phyloP scores from a whole-genome alignment of 1,140 invertebrate species.

The Trichonephila clavipes region DNA sequence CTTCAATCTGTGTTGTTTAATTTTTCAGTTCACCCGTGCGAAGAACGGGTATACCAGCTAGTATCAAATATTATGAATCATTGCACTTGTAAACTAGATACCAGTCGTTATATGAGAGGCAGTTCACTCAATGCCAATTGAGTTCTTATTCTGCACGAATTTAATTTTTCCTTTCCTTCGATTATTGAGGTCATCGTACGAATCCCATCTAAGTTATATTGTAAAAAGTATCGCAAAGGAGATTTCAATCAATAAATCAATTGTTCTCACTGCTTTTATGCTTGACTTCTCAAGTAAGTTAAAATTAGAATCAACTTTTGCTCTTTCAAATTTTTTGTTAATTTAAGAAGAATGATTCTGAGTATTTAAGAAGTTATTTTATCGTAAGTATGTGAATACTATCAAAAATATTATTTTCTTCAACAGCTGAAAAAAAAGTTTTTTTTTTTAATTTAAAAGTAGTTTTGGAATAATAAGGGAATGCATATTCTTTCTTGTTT shows the following conservation, averaged over 20 bases:
- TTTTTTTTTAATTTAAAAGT: too few relatives aligned
- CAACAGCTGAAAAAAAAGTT: too few relatives aligned
- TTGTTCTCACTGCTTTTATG: neutral
- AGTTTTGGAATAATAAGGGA: too few relatives aligned
- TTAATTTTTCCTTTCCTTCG: slow-evolving; percentile 8
- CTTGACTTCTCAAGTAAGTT: slow-evolving; percentile 2
- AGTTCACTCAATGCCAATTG: neutral
- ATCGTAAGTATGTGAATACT: neutral
- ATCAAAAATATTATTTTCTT: too few relatives aligned
- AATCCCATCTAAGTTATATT: neutral
- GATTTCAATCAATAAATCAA: slow-evolving; percentile 20
- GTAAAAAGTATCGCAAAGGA: neutral
- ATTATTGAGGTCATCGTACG: slow-evolving; percentile 7
- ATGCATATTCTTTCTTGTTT: too few relatives aligned
- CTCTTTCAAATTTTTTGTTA: neutral
- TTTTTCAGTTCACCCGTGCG: too few relatives aligned
- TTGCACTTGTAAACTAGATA: neutral
- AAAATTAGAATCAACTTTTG: neutral
- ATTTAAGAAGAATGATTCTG: too few relatives aligned
- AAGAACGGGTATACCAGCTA: too few relatives aligned
- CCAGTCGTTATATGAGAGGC: neutral
- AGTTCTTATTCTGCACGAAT: neutral
- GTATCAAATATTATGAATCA: neutral
- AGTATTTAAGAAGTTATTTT: neutral
- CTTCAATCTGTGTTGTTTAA: too few relatives aligned